Evolutionary conservation across 2,113 vertebrate species (phyloP).

Genomic region (Micronycteris hirsuta): DNA sequence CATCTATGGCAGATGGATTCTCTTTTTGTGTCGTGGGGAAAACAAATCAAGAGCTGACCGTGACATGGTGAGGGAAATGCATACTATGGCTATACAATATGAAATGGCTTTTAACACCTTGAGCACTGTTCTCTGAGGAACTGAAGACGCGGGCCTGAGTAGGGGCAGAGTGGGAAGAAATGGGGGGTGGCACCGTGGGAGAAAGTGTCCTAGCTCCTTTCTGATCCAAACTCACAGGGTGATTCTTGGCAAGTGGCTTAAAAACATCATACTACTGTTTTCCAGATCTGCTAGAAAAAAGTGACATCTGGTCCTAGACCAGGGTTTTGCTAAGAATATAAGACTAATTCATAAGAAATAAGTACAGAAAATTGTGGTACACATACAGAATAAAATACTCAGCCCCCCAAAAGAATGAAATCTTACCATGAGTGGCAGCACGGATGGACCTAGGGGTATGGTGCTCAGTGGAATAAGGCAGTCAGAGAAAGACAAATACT

Average conservation of each 20-base stretch:
- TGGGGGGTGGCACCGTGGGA: background rate
- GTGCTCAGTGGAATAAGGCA: too few relatives aligned
- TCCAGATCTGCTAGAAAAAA: background rate
- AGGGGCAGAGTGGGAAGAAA: background rate
- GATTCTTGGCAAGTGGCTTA: background rate
- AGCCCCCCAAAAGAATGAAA: background rate
- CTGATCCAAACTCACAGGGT: background rate
- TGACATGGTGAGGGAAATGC: background rate
- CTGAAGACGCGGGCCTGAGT: background rate
- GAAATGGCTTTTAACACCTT: background rate
- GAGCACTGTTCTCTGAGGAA: background rate
- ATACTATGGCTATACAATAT: background rate
- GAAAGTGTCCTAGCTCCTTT: background rate
- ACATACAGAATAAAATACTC: background rate
- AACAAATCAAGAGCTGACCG: too few relatives aligned
- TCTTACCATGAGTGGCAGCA: too few relatives aligned
- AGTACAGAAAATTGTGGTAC: background rate
- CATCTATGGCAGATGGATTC: background rate
- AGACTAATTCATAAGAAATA: background rate
- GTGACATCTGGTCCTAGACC: background rate
- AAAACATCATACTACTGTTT: fast-evolving
- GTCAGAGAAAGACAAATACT: too few relatives aligned
- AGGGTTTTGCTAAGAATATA: background rate
- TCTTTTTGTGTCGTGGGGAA: background rate
- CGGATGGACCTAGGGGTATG: too few relatives aligned